Base-by-base conservation (phyloP, 2,888 invertebrate genomes). In the Salticus scenicus region DNA sequence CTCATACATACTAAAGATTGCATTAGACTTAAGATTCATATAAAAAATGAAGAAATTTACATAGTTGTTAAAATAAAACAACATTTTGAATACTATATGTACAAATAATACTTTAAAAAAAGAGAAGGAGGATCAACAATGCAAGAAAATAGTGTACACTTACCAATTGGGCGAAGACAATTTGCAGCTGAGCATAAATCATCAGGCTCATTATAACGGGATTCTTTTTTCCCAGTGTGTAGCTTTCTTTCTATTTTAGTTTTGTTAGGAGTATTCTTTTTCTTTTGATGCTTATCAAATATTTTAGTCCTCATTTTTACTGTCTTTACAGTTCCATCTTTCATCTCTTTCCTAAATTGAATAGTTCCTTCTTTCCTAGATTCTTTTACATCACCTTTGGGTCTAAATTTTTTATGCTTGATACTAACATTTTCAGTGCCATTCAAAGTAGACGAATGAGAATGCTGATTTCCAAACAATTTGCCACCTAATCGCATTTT, bases 161-260 rank as follows among this genome's bases (percentile, higher is more conserved):
- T 89, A 90, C 91, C 91, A 41, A 89, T 89, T 4, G 91, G 91
- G 71, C 90, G 90, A n/a, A 89, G 88, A 87, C 91, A 91, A 47
- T 87, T 88, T n/a, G 80, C 83, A 10, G 91, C 91, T 1, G 91
- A 90, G 86, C 91, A 91, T 28, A 89, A 89, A 30, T 90, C 90
- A 24, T 90, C 89, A 20, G 41, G 51, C 30, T 85, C 85, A 51
- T 77, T 72, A 10, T 81, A 41, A 0, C 77, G 31, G n/a, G 66
- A 30, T 12, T 71, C 70, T 64, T 63, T 63, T 74, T 74, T 74
- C 14, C 74, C 74, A n/a, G 74, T 31, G 27, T 57, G 74, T 17
- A 64, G 27, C 41, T 74, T 74, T n/a, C 73, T 66, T 20, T 67
- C 76, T 14, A 42, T 14, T 47, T 31, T 76, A 30, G 42, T 33